These are phyloP conservation scores for Xenus cinereus DNA, from an alignment of 2,113 vertebrate genomes.

Conservation along the genomic window DNA sequence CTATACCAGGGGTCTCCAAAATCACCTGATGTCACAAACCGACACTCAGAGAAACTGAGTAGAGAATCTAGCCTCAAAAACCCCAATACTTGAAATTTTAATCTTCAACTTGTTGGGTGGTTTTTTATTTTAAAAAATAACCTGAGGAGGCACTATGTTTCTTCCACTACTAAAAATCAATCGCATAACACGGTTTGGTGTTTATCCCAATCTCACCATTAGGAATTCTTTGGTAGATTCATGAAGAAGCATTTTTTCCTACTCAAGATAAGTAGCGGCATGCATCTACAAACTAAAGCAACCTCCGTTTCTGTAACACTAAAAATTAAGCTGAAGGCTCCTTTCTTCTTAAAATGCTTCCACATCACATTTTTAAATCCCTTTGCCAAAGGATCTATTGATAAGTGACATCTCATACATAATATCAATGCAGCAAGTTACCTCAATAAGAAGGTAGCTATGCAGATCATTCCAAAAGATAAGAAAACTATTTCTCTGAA, in stretches of 20 bases:
- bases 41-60: not conserved
- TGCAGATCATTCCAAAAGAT: conserved; percentile 35
- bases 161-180: not conserved
- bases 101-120: not conserved
- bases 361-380: conserved; percentile 4
- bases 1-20: not conserved
- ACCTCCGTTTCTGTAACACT: not conserved
- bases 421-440: not conserved
- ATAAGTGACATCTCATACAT: conserved; percentile 3
- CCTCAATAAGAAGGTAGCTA: conserved; percentile 5
- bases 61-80: not conserved
- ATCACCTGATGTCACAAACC: not conserved
- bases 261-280: not conserved
- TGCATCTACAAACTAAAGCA: conserved; percentile 3
- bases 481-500: conserved; percentile 35
- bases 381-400: conserved; percentile 19
- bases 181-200: not conserved
- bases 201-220: not conserved
- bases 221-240: not conserved
- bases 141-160: not conserved
- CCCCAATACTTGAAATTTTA: not conserved
- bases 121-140: not conserved
- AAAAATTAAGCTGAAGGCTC: not conserved
- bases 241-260: not conserved
- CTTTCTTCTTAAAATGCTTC: conserved; percentile 29